Evolutionary conservation across 2,113 vertebrate species (phyloP), one percentile per base, ranked within the genome.

Genomic region (Gobiocypris rarus): DNA sequence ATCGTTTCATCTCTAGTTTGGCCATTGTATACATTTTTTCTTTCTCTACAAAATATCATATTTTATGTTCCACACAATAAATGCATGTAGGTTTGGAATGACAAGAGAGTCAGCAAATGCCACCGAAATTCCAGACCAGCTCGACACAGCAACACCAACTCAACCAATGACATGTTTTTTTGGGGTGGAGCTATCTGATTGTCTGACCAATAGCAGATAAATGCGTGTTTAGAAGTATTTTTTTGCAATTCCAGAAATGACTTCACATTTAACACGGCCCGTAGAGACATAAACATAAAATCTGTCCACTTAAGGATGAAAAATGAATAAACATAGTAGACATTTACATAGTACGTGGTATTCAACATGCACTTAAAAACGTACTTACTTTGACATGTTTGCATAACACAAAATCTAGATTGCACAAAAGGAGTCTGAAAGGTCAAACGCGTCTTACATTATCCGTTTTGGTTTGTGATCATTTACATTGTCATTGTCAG

Each of bases 321-420:
- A 84, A 58, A 83, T 41, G 24, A 61, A 67, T 77, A 65, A 77
- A 54, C 75, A 65, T 31, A 56, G 13, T 28, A 74, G 38, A 31
- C 70, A 52, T 67, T 54, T 38, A 61, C 61, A 67, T 71, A 54
- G 34, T 26, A 67, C 58, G 26, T 70, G 76, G 28, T 81, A 75
- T 77, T 6, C 38, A 28, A 52, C 75, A 79, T 80, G 2, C 17
- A 81, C 78, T 63, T 31, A 34, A 52, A 19, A n/a, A 45, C 52
- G 8, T 67, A 24, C 28, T 38, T 28, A 75, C 45, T 38, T 58
- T 52, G 52, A 81, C 41, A 24, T 71, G 63, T 87, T 87, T 87
- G 34, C 45, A n/a, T 80, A 59, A 69, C 45, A 81, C 78, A 45
- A 45, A 31, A 70, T 67, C 41, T 74, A 59, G 65, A 81, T 87